phyloP scores from a whole-genome alignment of 2,113 vertebrate genomes.

The Corythoichthys haematopterus region DNA sequence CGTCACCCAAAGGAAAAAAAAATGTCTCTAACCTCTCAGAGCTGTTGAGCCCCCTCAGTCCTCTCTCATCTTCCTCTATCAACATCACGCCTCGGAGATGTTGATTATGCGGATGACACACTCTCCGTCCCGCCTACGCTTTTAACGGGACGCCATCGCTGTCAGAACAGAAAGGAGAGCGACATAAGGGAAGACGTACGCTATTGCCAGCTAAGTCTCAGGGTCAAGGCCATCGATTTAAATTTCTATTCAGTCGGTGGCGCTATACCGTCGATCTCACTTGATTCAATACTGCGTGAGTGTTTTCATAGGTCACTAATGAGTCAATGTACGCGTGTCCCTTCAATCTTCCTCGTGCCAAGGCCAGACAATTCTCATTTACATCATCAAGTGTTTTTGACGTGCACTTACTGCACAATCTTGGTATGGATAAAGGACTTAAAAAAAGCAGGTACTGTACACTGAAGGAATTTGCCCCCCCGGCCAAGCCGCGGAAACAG shows the following conservation, averaged over 20 bases:
- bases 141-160: conserved; percentile 4
- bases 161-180: conserved; percentile 26
- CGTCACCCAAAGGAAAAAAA: background rate
- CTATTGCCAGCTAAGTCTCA: conserved; percentile 12
- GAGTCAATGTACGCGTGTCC: background rate
- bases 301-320: conserved; percentile 25
- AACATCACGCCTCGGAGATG: conserved; percentile 27
- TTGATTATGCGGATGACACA: conserved; percentile 15
- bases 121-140: background rate
- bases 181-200: conserved; percentile 5
- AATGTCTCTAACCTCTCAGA: conserved; percentile 5
- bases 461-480: no score
- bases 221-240: conserved; percentile 58
- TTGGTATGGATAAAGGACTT: background rate
- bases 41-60: conserved; percentile 15
- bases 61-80: conserved; percentile 16
- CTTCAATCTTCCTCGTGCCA: background rate
- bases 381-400: background rate
- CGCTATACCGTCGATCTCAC: conserved; percentile 41
- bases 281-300: conserved; percentile 41
- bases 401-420: background rate
- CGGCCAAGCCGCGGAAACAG: no score
- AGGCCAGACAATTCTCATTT: background rate
- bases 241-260: conserved; percentile 39
- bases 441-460: background rate